These are phyloP conservation scores for Xanthorhoe designata DNA, from an alignment of 2,888 invertebrate genomes.

Conservation along the genomic window DNA sequence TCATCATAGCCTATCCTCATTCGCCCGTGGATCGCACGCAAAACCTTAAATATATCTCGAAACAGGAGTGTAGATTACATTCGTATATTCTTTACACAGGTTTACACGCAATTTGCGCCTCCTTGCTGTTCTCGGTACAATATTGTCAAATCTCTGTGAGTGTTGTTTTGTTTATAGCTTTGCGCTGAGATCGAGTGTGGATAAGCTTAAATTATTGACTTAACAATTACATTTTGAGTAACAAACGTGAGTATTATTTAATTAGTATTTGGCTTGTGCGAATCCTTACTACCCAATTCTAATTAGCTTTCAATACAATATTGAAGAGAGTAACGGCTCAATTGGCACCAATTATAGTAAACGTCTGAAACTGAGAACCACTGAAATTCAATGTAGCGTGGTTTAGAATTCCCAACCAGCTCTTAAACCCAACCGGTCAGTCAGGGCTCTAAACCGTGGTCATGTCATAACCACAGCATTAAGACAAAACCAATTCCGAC, in stretches of 20 bases:
- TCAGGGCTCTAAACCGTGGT: slow-evolving; percentile 17
- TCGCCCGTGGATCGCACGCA: no score
- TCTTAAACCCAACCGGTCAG: slow-evolving; percentile 11
- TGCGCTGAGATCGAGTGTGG: no score
- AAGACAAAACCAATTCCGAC: slow-evolving; percentile 28
- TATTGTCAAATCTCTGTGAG: not conserved
- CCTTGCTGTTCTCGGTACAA: not conserved
- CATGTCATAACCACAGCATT: slow-evolving; percentile 28
- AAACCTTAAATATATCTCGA: no score
- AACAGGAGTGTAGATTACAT: no score
- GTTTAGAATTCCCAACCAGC: slow-evolving; percentile 6
- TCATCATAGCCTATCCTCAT: no score
- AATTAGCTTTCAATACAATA: no score
- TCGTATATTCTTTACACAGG: no score
- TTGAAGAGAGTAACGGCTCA: not conserved
- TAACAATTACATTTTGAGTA: not conserved
- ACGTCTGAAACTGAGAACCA: not conserved
- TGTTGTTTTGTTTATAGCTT: no score
- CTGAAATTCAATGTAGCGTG: slow-evolving; percentile 10
- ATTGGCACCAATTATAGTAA: not conserved
- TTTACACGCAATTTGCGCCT: not conserved
- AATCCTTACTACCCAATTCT: no score
- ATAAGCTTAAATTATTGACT: no score
- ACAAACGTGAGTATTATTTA: no score
- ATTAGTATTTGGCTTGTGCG: no score